Evolutionary conservation across 2,797 vertebrate species (phyloP).

Genomic region (Hydrocynus forskahlii): DNA sequence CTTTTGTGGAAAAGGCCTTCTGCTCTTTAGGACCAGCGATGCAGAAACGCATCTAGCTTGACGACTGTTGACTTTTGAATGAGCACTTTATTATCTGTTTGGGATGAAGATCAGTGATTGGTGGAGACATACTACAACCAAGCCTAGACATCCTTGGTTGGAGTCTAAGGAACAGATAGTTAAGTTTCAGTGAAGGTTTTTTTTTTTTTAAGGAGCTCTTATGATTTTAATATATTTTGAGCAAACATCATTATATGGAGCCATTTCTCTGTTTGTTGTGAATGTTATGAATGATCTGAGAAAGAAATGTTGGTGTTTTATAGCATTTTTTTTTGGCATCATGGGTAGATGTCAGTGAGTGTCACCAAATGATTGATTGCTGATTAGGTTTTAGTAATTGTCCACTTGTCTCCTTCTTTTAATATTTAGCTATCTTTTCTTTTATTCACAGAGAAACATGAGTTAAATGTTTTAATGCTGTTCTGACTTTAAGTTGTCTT

Average conservation of each 20-base stretch:
- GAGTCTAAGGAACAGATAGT: background rate
- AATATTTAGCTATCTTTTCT: constrained; percentile 4
- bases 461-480: constrained; percentile 5
- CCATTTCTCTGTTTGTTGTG: background rate
- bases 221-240: constrained; percentile 1
- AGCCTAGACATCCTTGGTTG: background rate
- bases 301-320: background rate
- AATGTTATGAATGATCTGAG: background rate
- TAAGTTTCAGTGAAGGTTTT: background rate
- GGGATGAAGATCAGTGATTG: background rate
- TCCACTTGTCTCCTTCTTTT: constrained; percentile 5
- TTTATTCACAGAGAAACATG: constrained; percentile 24
- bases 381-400: background rate
- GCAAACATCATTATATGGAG: background rate
- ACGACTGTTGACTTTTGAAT: constrained; percentile 6
- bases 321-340: background rate
- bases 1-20: background rate
- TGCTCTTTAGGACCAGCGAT: background rate
- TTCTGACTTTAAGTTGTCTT: background rate
- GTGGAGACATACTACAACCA: background rate
- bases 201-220: background rate
- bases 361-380: background rate
- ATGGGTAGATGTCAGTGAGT: background rate
- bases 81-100: constrained; percentile 48
- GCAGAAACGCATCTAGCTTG: background rate